phyloP scores from a whole-genome alignment of 2,797 vertebrate species.

The Molossus alvarezi region DNA sequence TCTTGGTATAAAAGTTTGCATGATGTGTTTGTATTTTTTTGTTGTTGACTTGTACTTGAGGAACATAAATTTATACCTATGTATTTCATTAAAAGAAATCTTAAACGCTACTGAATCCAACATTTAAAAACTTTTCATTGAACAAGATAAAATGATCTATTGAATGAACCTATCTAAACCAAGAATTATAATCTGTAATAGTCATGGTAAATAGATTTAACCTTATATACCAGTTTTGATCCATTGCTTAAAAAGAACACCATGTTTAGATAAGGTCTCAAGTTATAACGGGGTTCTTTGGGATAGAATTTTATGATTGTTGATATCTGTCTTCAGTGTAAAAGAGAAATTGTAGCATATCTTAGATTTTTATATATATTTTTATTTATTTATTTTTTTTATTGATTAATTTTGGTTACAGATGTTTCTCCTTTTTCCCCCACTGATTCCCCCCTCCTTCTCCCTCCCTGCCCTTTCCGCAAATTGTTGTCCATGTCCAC shows the following conservation, averaged over 20 bases:
- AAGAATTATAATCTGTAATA: slow-evolving; percentile 45
- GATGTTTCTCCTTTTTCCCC: too few species aligned
- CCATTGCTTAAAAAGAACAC: background rate
- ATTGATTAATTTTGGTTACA: too few species aligned
- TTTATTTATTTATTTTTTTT: too few species aligned
- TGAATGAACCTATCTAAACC: slow-evolving; percentile 28
- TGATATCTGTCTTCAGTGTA: slow-evolving; percentile 36
- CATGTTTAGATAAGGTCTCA: background rate
- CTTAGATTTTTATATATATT: background rate
- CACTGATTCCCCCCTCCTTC: too few species aligned
- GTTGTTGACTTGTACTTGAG: slow-evolving; percentile 28
- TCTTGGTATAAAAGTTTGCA: background rate
- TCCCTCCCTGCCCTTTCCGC: too few species aligned
- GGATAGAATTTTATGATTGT: background rate
- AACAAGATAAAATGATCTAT: slow-evolving; percentile 53
- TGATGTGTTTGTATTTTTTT: background rate
- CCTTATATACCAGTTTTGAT: slow-evolving; percentile 40
- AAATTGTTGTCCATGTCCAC: too few species aligned
- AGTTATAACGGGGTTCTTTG: background rate
- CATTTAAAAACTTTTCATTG: slow-evolving; percentile 7
- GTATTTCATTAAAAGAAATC: slow-evolving; percentile 44
- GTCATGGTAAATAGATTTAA: slow-evolving; percentile 13
- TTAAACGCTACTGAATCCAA: slow-evolving; percentile 43
- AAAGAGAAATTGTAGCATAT: background rate
- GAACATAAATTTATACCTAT: background rate